These are phyloP conservation scores for Thelaira solivaga DNA, from an alignment of 2,888 invertebrate species.

Conservation along the genomic window DNA sequence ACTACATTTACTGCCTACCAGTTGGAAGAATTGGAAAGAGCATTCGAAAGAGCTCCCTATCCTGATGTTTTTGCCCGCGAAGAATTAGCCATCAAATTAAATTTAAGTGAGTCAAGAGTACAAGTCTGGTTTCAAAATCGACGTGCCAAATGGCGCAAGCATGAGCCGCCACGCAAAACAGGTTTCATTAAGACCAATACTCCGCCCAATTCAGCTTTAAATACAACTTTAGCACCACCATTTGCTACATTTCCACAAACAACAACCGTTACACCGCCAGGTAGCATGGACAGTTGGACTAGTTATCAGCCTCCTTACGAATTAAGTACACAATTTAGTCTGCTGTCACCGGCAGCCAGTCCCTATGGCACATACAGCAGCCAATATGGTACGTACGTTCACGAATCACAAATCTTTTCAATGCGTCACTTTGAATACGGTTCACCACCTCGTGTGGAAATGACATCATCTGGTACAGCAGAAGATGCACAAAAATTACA, in stretches of 20 bases:
- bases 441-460: slow-evolving; percentile 76
- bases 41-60: slow-evolving; percentile 96
- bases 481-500: slow-evolving; percentile 80
- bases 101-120: slow-evolving; percentile 88
- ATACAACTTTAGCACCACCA: slow-evolving; percentile 79
- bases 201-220: slow-evolving; percentile 79
- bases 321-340: slow-evolving; percentile 84
- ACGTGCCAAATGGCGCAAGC: slow-evolving; percentile 95
- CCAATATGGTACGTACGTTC: slow-evolving; percentile 83
- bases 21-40: slow-evolving; percentile 93
- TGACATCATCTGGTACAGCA: slow-evolving; percentile 73
- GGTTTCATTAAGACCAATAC: slow-evolving; percentile 86
- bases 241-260: slow-evolving; percentile 82
- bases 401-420: slow-evolving; percentile 86
- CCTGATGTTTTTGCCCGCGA: slow-evolving; percentile 97
- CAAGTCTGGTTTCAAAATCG: slow-evolving; percentile 83
- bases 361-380: slow-evolving; percentile 83
- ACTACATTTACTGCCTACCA: slow-evolving; percentile 98
- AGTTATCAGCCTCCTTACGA: slow-evolving; percentile 87
- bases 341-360: slow-evolving; percentile 83
- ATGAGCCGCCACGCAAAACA: slow-evolving; percentile 94
- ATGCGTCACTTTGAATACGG: slow-evolving; percentile 79
- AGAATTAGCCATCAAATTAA: slow-evolving; percentile 92
- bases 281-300: slow-evolving; percentile 88
- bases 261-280: slow-evolving; percentile 79